These are phyloP conservation scores for Campoletis raptor DNA, from an alignment of 2,888 invertebrate species.

Conservation along the genomic window DNA sequence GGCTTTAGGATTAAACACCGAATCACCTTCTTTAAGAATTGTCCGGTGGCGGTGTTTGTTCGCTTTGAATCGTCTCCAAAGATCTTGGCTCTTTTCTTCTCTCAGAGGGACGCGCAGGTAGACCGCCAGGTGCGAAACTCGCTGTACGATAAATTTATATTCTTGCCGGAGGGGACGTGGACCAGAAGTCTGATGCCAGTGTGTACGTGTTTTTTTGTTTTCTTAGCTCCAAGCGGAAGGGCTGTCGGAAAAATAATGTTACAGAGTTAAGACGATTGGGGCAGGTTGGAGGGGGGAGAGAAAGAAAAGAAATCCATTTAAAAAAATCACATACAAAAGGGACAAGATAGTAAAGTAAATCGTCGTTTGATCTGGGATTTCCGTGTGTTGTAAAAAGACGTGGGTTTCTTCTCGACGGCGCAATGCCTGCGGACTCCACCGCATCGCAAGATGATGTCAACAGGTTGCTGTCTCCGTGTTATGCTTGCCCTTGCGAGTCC, in stretches of 20 bases:
- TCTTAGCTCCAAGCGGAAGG: constrained; percentile 2
- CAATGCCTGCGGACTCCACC: constrained; percentile 25
- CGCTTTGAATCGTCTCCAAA: not conserved
- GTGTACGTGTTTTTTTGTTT: constrained; percentile 30
- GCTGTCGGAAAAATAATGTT: constrained; percentile 27
- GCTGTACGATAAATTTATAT: constrained; percentile 50
- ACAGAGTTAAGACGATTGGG: constrained; percentile 25
- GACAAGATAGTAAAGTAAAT: constrained; percentile 43
- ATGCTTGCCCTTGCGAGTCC: constrained; percentile 36
- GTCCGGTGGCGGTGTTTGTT: not conserved
- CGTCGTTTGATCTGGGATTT: constrained; percentile 54
- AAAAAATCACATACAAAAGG: constrained; percentile 19
- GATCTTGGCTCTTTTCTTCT: constrained; percentile 38
- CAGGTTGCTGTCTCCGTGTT: constrained; percentile 56
- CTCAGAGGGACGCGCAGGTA: constrained; percentile 39
- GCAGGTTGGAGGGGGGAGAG: not conserved
- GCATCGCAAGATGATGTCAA: constrained; percentile 58
- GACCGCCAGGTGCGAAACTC: constrained; percentile 50
- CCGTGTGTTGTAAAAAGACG: constrained; percentile 31
- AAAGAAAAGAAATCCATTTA: constrained; percentile 26
- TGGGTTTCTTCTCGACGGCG: constrained; percentile 27
- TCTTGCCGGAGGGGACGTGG: constrained; percentile 64
- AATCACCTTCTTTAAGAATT: constrained; percentile 29
- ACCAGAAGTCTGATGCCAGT: constrained; percentile 46
- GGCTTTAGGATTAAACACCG: constrained; percentile 22